These are phyloP conservation scores for Anas flavirostris DNA, from an alignment of 2,797 vertebrate genomes.

Conservation along the genomic window DNA sequence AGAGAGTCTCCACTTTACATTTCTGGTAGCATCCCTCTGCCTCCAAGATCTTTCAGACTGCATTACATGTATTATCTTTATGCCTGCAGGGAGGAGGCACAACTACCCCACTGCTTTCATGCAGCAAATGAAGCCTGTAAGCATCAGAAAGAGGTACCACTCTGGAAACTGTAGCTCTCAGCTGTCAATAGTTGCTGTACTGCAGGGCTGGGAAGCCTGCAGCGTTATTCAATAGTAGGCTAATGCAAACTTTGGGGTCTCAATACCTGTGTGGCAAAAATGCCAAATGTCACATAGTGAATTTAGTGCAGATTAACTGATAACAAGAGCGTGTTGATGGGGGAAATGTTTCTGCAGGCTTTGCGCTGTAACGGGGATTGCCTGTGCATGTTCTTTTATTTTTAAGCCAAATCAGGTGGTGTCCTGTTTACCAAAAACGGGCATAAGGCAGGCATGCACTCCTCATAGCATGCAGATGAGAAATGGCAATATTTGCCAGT, in stretches of 20 bases:
- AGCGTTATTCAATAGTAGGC: not conserved
- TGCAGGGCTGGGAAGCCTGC: not conserved
- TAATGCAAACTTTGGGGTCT: not conserved
- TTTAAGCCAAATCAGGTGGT: not conserved
- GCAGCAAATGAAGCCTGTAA: not conserved
- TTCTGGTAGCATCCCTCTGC: not conserved
- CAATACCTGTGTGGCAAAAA: not conserved
- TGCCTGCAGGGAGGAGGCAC: not conserved
- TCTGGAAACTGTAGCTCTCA: not conserved
- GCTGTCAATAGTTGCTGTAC: not conserved
- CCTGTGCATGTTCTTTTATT: rapidly evolving
- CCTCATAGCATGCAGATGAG: not conserved
- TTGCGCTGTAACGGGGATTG: not conserved
- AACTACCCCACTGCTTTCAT: not conserved
- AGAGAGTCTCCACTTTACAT: not conserved
- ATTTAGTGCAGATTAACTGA: not conserved
- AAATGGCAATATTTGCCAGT: rapidly evolving
- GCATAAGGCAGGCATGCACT: not conserved
- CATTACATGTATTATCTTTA: rapidly evolving
- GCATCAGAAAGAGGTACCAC: not conserved
- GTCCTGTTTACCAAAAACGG: not conserved
- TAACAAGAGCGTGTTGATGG: not conserved
- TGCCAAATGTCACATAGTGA: not conserved
- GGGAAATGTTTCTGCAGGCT: not conserved
- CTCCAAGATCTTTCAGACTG: not conserved